Conservation (phyloP, 2,888 invertebrate species). For the Drosophila ustulata region DNA sequence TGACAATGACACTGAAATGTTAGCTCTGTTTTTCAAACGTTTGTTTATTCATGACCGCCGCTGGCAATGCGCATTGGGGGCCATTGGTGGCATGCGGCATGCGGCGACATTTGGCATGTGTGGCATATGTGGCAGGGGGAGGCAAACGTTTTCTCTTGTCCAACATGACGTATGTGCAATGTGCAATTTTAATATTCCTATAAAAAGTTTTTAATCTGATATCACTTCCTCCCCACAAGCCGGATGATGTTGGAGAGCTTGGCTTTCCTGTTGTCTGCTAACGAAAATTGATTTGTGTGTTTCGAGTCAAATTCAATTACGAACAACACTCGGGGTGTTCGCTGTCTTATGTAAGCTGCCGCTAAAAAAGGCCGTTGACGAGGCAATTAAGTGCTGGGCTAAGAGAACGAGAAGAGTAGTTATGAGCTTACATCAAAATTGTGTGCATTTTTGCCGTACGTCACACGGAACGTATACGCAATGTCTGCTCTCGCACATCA, state of each 20-base stretch:
- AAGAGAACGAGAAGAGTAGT: neutral
- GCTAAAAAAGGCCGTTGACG: conserved; percentile 52
- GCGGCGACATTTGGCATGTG: conserved; percentile 1
- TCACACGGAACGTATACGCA: conserved; percentile 53
- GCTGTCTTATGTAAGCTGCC: conserved; percentile 17
- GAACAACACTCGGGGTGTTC: conserved; percentile 7
- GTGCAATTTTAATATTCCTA: conserved; percentile 55
- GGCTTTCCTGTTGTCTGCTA: conserved; percentile 22
- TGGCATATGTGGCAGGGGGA: neutral
- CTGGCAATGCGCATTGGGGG: conserved; percentile 8
- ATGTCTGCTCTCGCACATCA: conserved; percentile 39
- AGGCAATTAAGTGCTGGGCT: conserved; percentile 1
- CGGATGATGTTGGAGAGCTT: conserved; percentile 30
- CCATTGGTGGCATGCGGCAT: neutral
- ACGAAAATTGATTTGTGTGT: conserved; percentile 63
- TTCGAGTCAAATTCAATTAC: conserved; percentile 68
- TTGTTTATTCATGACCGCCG: conserved; percentile 60
- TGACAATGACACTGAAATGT: conserved; percentile 67
- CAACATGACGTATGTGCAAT: conserved; percentile 62
- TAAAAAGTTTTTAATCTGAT: conserved; percentile 30
- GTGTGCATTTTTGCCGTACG: conserved; percentile 9
- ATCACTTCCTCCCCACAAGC: conserved; percentile 3
- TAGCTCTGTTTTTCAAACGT: conserved; percentile 36
- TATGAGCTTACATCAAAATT: neutral
- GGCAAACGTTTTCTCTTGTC: conserved; percentile 25